Conservation (phyloP, 2,113 vertebrate species). For the Crotalus tigris region DNA sequence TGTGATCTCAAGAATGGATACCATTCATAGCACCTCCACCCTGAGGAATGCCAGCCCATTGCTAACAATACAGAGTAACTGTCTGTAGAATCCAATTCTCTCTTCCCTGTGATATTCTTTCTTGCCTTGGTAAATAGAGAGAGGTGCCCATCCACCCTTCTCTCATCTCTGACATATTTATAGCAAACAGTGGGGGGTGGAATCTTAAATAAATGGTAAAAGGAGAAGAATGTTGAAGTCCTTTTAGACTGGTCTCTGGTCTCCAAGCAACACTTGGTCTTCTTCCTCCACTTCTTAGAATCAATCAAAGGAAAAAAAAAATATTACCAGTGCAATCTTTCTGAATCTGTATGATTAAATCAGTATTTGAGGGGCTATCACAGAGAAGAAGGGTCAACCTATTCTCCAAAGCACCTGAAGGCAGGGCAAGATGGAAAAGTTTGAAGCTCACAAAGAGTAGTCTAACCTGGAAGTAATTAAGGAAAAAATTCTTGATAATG, state of each 20-base stretch:
- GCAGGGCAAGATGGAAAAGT: background rate
- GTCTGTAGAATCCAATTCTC: background rate
- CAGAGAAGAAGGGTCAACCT: background rate
- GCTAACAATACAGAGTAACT: background rate
- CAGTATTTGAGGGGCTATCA: background rate
- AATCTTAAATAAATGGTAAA: background rate
- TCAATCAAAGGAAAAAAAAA: background rate
- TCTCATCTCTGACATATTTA: background rate
- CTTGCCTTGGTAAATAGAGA: slow-evolving; percentile 29
- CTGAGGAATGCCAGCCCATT: background rate
- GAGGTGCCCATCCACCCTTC: slow-evolving; percentile 10
- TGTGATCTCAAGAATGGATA: background rate
- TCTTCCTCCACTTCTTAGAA: background rate
- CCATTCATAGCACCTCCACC: no score
- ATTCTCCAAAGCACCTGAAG: background rate
- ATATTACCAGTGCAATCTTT: background rate
- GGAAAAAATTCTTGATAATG: background rate
- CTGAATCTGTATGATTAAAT: background rate
- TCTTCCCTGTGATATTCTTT: slow-evolving; percentile 41
- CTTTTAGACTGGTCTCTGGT: background rate
- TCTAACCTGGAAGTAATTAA: background rate
- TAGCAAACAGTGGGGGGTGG: slow-evolving; percentile 3
- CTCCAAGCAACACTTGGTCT: slow-evolving; percentile 6
- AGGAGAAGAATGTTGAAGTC: background rate
- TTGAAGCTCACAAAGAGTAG: background rate